A percentile compares a stretch with the other conserved stretches of the same genome.
These are phyloP conservation scores for Trichoplax adhaerens DNA, from an alignment of 37 sponge, comb jelly and placozoan genomes.

Conservation along the genomic window DNA sequence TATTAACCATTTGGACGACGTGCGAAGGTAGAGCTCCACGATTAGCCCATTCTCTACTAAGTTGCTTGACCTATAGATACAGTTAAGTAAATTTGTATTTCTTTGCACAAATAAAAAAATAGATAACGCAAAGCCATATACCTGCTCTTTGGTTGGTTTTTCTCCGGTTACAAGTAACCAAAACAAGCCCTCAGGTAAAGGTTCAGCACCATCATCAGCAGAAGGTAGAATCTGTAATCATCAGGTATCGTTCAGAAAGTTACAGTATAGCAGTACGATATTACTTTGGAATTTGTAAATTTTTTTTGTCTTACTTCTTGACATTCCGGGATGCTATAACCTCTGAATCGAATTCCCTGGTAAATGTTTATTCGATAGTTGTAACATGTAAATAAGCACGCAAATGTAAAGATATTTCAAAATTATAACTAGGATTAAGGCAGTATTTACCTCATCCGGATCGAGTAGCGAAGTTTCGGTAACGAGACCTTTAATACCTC, in stretches of 20 bases:
- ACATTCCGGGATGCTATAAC: conserved; percentile 91
- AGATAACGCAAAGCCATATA: conserved; percentile 1
- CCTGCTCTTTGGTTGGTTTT: conserved; percentile 75
- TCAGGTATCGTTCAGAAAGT: neutral
- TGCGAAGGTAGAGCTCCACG: conserved; percentile 82
- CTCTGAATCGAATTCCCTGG: conserved; percentile 81
- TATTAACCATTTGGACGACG: conserved; percentile 87
- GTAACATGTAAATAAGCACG: no score
- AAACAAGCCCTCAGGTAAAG: conserved; percentile 95
- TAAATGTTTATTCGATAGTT: neutral
- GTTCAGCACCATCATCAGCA: conserved; percentile 76
- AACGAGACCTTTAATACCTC: conserved; percentile 86
- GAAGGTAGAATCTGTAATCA: conserved; percentile 64
- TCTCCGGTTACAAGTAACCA: conserved; percentile 86
- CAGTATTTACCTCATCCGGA: conserved; percentile 34
- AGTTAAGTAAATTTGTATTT: neutral
- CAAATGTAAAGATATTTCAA: no score
- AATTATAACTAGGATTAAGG: no score
- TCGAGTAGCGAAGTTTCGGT: conserved; percentile 95
- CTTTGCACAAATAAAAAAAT: neutral
- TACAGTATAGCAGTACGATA: neutral
- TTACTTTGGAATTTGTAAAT: neutral
- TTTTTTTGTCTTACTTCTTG: conserved; percentile 36
- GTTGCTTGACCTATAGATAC: conserved; percentile 43
- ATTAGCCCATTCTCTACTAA: conserved; percentile 84